Evolutionary conservation across 2,888 invertebrate species (phyloP).

Genomic region (Acanthosepion esculentum): DNA sequence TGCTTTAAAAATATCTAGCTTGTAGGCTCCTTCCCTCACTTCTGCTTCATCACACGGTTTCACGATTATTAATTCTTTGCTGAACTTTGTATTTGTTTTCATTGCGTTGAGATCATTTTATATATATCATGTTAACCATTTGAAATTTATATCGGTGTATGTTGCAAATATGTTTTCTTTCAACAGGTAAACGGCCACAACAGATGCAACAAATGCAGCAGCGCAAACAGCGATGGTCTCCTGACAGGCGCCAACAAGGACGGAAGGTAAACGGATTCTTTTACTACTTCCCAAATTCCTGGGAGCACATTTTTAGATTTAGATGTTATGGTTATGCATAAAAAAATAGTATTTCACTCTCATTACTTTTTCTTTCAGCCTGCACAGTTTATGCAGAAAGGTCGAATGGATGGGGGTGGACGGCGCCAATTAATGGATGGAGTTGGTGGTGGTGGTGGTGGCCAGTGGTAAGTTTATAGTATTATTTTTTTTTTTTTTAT

Average conservation of each 20-base stretch:
- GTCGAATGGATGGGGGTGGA: slow-evolving; percentile 10
- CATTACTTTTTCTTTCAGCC: neutral
- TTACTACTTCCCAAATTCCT: no score
- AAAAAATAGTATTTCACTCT: neutral
- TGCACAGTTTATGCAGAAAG: slow-evolving; percentile 38
- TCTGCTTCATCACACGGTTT: no score
- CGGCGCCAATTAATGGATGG: neutral
- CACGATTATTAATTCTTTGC: neutral
- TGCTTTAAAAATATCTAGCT: no score
- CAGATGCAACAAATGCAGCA: slow-evolving; percentile 41
- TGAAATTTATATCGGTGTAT: no score
- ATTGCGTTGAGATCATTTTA: no score
- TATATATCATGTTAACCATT: no score
- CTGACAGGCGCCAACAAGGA: slow-evolving; percentile 35
- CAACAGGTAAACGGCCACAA: slow-evolving; percentile 34
- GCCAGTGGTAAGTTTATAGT: slow-evolving; percentile 16
- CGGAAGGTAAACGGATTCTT: neutral
- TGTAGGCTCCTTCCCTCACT: no score
- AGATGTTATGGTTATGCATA: no score
- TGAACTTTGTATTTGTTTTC: neutral
- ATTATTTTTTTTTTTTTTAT: neutral
- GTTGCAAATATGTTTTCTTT: no score
- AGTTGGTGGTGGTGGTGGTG: neutral
- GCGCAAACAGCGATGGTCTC: slow-evolving; percentile 37
- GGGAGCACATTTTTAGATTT: no score